phyloP scores from a whole-genome alignment of 37 sponge, comb jelly and placozoan species.

The Haliclona indistincta region DNA sequence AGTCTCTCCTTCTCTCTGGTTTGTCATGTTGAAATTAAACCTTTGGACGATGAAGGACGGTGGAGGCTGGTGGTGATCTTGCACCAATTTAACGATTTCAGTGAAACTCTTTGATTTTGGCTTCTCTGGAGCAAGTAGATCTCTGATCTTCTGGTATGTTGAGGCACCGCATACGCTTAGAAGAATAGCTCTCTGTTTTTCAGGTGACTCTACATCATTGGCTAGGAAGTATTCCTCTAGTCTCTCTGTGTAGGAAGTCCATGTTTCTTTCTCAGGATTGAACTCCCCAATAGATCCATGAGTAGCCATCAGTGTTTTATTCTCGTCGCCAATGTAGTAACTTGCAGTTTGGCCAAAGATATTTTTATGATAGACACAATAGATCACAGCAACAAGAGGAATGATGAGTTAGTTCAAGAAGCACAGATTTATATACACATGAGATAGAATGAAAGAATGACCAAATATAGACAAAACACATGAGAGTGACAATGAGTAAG shows the following conservation, averaged over 20 bases:
- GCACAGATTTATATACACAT: too few relatives aligned
- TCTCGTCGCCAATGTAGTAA: conserved; percentile 40
- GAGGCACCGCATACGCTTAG: too few relatives aligned
- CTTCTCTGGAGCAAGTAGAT: too few relatives aligned
- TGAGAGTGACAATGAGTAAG: too few relatives aligned
- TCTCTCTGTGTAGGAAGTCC: conserved; percentile 9
- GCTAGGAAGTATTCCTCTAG: conserved; percentile 24
- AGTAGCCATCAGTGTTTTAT: conserved; percentile 17
- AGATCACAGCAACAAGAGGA: too few relatives aligned
- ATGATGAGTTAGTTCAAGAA: too few relatives aligned
- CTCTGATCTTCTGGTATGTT: too few relatives aligned
- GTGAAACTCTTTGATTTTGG: conserved; percentile 8
- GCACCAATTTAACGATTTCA: conserved; percentile 10
- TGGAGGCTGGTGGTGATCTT: conserved; percentile 15
- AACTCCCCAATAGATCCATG: conserved; percentile 7
- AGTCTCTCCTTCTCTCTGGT: conserved; percentile 12
- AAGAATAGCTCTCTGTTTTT: conserved; percentile 5
- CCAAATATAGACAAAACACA: too few relatives aligned
- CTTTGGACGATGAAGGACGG: conserved; percentile 41
- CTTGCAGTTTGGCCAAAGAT: too few relatives aligned
- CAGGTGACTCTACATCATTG: conserved; percentile 6
- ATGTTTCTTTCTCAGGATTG: too few relatives aligned
- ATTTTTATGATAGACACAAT: too few relatives aligned
- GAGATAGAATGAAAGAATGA: too few relatives aligned
- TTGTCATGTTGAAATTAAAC: conserved; percentile 34